phyloP scores from a whole-genome alignment of 2,113 vertebrate genomes.

The Agelaius phoeniceus region DNA sequence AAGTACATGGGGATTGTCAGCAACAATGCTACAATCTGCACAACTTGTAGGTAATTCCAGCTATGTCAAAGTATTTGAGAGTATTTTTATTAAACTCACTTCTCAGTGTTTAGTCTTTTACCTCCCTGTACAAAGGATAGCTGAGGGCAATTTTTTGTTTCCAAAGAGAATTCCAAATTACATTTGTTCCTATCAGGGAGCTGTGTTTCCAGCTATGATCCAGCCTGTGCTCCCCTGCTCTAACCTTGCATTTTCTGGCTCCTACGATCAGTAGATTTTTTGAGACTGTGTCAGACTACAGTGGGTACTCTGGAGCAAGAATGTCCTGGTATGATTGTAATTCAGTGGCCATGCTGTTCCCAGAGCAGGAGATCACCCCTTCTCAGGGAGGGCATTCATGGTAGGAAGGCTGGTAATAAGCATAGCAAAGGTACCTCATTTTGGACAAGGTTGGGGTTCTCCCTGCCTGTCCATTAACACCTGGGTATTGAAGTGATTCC shows the following conservation, averaged over 20 bases:
- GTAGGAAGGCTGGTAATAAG: not conserved
- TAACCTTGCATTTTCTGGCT: not conserved
- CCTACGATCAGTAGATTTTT: accelerated
- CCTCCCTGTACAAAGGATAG: not conserved
- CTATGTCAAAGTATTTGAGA: not conserved
- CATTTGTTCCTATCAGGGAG: not conserved
- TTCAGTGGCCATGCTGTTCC: not conserved
- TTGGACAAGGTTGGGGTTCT: not conserved
- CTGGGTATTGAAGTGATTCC: not conserved
- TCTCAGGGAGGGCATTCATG: not conserved
- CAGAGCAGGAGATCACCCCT: not conserved
- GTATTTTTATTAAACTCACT: not conserved
- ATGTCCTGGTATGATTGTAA: not conserved
- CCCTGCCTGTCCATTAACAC: not conserved
- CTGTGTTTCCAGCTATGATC: not conserved
- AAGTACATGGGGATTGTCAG: not conserved
- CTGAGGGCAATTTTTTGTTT: not conserved
- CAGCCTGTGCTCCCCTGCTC: not conserved
- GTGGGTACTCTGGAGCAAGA: not conserved
- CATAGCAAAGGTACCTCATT: not conserved
- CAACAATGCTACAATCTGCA: not conserved
- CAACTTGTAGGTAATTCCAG: not conserved
- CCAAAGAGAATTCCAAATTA: not conserved
- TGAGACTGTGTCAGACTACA: not conserved
- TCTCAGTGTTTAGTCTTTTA: not conserved